These are phyloP conservation scores for Pristionchus entomophagus DNA, from an alignment of 2,888 invertebrate species.

Conservation along the genomic window DNA sequence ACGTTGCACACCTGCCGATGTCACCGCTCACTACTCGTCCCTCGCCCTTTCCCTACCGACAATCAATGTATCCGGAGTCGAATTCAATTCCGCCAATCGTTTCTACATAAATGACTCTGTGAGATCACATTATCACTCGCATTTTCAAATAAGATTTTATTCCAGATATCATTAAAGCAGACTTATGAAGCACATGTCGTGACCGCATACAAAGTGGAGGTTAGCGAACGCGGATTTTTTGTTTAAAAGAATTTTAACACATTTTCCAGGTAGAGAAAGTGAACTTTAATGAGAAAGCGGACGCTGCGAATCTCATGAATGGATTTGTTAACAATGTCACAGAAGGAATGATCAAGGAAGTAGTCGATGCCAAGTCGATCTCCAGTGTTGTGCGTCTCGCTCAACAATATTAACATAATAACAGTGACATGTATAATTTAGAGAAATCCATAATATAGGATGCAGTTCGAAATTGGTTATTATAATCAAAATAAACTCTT, in stretches of 20 bases:
- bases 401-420: not conserved
- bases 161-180: not conserved
- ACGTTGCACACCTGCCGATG: not conserved
- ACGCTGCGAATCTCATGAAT: not conserved
- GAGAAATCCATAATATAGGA: not conserved
- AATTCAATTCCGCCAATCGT: not conserved
- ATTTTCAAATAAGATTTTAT: too few relatives aligned
- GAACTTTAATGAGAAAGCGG: not conserved
- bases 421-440: not conserved
- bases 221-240: not conserved
- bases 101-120: not conserved
- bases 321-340: not conserved
- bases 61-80: not conserved
- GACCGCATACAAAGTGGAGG: not conserved
- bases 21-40: not conserved
- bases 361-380: not conserved
- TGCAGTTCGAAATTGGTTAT: not conserved
- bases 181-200: not conserved
- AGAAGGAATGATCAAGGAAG: not conserved
- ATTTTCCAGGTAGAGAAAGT: not conserved
- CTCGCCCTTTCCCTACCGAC: not conserved
- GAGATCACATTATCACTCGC: too few relatives aligned
- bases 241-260: not conserved
- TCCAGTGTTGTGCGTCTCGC: not conserved
- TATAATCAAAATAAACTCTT: not conserved